Percentiles rank a stretch among this genome's conserved stretches.
phyloP scores from a whole-genome alignment of 2,113 vertebrate genomes.

The Pantherophis guttatus region DNA sequence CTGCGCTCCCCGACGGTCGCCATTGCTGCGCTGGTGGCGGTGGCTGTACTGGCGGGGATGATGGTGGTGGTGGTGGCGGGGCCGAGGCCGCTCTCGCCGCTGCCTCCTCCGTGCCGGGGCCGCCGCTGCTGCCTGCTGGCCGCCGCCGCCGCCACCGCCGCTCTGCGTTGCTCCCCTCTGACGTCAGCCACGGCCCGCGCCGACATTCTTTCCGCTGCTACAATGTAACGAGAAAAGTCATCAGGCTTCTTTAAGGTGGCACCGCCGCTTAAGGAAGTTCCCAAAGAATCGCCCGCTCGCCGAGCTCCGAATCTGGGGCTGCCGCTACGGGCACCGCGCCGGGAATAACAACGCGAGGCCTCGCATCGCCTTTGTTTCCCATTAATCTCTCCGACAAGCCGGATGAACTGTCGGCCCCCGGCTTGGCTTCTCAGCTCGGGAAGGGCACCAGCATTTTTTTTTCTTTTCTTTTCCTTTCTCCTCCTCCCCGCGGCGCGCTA shows the following conservation, averaged over 20 bases:
- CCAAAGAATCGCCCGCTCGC: conserved; percentile 46
- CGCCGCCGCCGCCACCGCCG: conserved; percentile 80
- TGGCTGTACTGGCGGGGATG: neutral
- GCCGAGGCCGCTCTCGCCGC: conserved; percentile 73
- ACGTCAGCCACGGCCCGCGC: conserved; percentile 97
- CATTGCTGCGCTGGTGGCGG: conserved; percentile 81
- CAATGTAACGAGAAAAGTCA: conserved; percentile 85
- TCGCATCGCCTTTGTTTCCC: conserved; percentile 7
- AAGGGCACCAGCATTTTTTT: neutral
- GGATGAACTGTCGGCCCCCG: neutral
- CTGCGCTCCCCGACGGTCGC: conserved; percentile 92
- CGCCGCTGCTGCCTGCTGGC: conserved; percentile 79
- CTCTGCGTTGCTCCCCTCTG: conserved; percentile 93
- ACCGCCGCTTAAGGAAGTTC: conserved; percentile 67
- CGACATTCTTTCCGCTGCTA: conserved; percentile 99
- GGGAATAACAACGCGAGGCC: neutral
- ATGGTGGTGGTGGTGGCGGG: conserved; percentile 41
- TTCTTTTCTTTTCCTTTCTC: too few species aligned
- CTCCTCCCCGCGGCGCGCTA: neutral
- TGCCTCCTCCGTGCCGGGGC: conserved; percentile 66
- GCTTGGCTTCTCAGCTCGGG: neutral
- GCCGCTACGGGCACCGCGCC: neutral
- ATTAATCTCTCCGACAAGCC: neutral
- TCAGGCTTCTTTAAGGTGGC: conserved; percentile 63
- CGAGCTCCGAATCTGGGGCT: neutral